These are phyloP conservation scores for Lanius ludovicianus DNA, from an alignment of 2,113 vertebrate species.

Conservation along the genomic window DNA sequence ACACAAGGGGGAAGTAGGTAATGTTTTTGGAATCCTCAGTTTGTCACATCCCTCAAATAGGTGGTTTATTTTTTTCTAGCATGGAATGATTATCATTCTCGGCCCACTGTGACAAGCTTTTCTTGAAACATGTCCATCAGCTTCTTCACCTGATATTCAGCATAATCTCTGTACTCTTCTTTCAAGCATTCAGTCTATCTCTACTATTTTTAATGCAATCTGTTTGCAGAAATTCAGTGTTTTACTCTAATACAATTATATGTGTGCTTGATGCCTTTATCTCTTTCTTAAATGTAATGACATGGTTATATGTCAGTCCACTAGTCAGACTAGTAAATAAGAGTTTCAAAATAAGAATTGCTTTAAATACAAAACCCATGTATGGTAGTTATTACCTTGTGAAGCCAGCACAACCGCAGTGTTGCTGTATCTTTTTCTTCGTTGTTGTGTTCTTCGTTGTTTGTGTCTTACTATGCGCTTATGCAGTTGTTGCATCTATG, in stretches of 20 bases:
- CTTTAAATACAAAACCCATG: background rate
- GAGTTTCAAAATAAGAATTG: background rate
- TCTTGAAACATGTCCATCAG: background rate
- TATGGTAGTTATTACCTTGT: background rate
- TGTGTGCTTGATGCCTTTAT: background rate
- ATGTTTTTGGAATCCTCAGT: background rate
- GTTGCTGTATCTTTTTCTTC: background rate
- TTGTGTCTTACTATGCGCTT: background rate
- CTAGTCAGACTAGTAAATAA: background rate
- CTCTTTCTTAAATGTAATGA: background rate
- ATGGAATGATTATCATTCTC: background rate
- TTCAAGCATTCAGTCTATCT: background rate
- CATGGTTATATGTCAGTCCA: background rate
- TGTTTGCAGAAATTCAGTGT: background rate
- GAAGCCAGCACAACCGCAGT: background rate
- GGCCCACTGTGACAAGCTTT: background rate
- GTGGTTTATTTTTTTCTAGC: background rate
- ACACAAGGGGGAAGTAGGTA: background rate
- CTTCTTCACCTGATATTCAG: background rate
- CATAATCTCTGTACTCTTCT: background rate
- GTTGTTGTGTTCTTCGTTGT: accelerated
- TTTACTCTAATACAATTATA: background rate
- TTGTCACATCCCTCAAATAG: background rate
- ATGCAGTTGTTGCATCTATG: background rate
- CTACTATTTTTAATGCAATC: background rate